Evolutionary conservation across 2,797 vertebrate genomes (phyloP).

Genomic region (Hylomyscus alleni): DNA sequence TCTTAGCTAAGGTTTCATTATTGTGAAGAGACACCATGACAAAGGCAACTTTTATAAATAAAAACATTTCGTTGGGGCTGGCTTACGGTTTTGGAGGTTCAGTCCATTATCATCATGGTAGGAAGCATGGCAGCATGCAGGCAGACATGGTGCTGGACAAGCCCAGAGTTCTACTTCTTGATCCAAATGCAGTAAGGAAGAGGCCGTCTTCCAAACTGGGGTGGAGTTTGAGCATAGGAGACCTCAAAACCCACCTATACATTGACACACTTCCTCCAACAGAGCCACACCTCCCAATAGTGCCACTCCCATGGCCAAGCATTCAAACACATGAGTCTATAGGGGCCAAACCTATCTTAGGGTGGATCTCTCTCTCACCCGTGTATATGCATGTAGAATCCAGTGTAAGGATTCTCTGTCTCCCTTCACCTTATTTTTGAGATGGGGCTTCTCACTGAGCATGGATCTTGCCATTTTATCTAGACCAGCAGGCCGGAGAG

Average conservation of each 20-base stretch:
- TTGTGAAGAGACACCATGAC: not conserved
- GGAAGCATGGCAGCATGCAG: not conserved
- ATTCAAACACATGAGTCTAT: not conserved
- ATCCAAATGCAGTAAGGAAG: not conserved
- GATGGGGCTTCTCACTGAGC: not conserved
- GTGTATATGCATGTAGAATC: not conserved
- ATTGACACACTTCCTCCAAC: not conserved
- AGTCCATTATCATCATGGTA: not conserved
- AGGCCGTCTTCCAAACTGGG: not conserved
- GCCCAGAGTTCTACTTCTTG: not conserved
- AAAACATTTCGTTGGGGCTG: not conserved
- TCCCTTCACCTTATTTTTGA: not conserved
- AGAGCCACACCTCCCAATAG: not conserved
- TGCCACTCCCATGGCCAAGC: not conserved
- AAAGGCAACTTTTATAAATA: not conserved
- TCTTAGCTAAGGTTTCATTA: not conserved
- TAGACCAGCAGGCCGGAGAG: not conserved
- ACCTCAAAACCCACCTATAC: not conserved
- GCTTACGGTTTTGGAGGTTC: not conserved
- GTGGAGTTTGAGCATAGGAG: not conserved
- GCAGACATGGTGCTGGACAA: not conserved
- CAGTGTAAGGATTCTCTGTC: not conserved
- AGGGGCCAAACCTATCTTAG: not conserved
- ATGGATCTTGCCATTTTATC: not conserved
- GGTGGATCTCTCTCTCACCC: not conserved